Evolutionary conservation across 2,888 invertebrate genomes (phyloP), one percentile per base, ranked within the genome.

Genomic region (Strigamia crassipes): DNA sequence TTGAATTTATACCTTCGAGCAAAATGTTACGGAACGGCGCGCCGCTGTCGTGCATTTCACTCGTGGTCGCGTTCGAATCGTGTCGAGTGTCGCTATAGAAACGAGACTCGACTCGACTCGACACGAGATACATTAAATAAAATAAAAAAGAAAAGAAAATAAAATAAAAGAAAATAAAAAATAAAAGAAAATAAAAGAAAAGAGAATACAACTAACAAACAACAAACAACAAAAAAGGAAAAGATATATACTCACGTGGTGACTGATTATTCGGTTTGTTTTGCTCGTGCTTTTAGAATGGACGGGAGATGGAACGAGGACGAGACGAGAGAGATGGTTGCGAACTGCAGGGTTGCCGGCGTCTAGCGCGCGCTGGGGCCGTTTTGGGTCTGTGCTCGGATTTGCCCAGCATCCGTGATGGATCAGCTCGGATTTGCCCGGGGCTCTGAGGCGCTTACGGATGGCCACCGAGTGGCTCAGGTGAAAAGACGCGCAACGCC

Each of bases 401-500:
- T 61, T 61, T 61, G 61, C 10, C 61, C 61, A 61, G 61, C 61
- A 61, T 61, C 61, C 61, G 61, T 61, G 61, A 61, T 61, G 61
- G 61, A 61, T 61, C 61, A 61, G 61, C 61, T 61, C 23, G 61
- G 61, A 61, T 61, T 61, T 61, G 61, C 21, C 61, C 21, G 61
- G 23, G 61, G 61, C 61, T 61, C 61, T 61, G 61, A 61, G 61
- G 61, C 61, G 61, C 61, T 61, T 61, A 61, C 61, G 61, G 61
- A 61, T 61, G 61, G 61, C 61, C 61, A 61, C 61, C 61, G 61
- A 61, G 61, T 61, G 61, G 61, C 61, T 61, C 61, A 61, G 61
- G 61, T 61, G 61, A 61, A 61, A 61, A 61, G 61, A 61, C 61
- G 23, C 61, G 61, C 15, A 56, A 56, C 56, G 15, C 18, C 56